Evolutionary conservation across 2,113 vertebrate genomes (phyloP).

Genomic region (Menura novaehollandiae): DNA sequence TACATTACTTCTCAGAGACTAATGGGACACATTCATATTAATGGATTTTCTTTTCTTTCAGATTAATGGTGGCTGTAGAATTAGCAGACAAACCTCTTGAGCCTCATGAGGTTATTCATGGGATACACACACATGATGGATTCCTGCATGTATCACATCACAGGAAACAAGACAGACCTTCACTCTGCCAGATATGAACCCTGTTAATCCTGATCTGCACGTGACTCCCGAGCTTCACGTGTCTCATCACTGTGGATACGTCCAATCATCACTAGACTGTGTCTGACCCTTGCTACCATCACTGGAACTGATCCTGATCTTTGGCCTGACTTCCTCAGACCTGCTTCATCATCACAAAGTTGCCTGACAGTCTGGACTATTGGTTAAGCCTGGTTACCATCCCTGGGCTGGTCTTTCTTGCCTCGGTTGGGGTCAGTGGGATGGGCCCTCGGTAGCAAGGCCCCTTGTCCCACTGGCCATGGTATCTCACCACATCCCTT

Average conservation of each 20-base stretch:
- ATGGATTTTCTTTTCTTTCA: neutral
- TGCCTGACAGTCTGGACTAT: neutral
- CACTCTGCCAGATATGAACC: neutral
- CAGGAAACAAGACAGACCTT: neutral
- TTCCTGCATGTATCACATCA: neutral
- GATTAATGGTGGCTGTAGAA: neutral
- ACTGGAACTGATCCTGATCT: neutral
- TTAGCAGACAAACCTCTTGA: neutral
- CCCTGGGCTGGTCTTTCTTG: neutral
- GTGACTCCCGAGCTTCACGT: neutral
- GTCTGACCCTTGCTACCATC: neutral
- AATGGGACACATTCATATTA: neutral
- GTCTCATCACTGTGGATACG: neutral
- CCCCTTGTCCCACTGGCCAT: neutral
- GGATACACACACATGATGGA: neutral
- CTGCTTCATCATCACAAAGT: neutral
- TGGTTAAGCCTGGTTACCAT: neutral
- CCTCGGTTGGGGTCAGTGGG: rapidly evolving
- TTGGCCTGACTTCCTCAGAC: neutral
- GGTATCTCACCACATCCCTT: neutral
- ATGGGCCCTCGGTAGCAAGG: neutral
- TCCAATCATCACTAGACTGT: neutral
- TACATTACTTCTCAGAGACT: neutral
- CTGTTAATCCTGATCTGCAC: neutral
- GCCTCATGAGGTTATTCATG: neutral